Base-by-base conservation (phyloP, 2,797 vertebrate species). In the Ctenosaura bakeri region DNA sequence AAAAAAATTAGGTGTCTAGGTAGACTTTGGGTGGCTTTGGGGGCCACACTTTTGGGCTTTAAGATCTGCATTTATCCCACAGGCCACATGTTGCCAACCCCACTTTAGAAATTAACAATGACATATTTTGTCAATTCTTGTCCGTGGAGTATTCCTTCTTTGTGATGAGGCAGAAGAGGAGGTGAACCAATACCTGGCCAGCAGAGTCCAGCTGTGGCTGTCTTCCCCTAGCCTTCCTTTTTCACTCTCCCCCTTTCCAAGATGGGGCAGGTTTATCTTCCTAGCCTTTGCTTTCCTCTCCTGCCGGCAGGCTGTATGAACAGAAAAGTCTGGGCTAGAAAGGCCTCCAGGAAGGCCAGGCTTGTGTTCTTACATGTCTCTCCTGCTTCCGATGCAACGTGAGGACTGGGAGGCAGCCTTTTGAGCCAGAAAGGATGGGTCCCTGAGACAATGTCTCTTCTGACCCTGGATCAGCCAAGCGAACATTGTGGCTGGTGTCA, bases 391-490 rank as follows among this genome's bases (percentile, higher is more conserved):
- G 85, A 18, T 14, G 7, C 1, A 0, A 73, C 71, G 85, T 89
- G 38, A 42, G 4, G 87, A 90, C 89, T 76, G 46, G 86, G 74
- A 80, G 64, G 87, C 91, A 86, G 59, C 80, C 42, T 91, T 94
- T 93, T 80, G 20, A 88, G 52, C 24, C 83, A 4, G 88, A 62
- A 20, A 62, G n/a, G 64, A 35, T 69, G 89, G 54, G 46, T 66
- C 0, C 0, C 93, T 86, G 78, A 84, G 59, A 62, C 88, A 85
- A 2, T 26, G 1, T 79, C 92, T 92, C 74, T 91, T 89, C 87
- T 89, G 89, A 12, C 73, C 83, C 85, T 85, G 88, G 76, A 90
- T 90, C 89, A 89, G 87, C 83, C 91, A 46, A 73, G 92, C 7
- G 0, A 38, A 77, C 89, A 50, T 35, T 50, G 62, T 46, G 87